Evolutionary conservation across 2,888 invertebrate species (phyloP).

Genomic region (Rapana venosa): DNA sequence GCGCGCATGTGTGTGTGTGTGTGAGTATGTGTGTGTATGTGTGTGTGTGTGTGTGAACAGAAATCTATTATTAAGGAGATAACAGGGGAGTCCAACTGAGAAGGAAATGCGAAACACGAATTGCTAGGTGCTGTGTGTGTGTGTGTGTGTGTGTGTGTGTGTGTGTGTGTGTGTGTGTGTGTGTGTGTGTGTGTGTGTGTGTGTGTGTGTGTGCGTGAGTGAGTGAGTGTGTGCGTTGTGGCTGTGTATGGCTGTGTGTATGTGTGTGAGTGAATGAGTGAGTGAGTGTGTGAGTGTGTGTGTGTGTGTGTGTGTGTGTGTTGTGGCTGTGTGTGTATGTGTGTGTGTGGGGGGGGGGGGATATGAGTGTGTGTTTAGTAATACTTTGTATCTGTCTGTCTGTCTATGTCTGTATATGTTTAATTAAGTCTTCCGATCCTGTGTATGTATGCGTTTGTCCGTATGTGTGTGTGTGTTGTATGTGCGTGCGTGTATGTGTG

Average conservation of each 20-base stretch:
- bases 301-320: background rate
- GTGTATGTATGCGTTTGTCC: too few relatives aligned
- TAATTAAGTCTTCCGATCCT: too few relatives aligned
- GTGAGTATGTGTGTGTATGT: slow-evolving; percentile 15
- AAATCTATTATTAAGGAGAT: too few relatives aligned
- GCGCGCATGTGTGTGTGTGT: slow-evolving; percentile 19
- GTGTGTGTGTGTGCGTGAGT: slow-evolving; percentile 7
- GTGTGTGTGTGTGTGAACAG: background rate
- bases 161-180: background rate
- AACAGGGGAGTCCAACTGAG: background rate
- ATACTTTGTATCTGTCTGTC: too few relatives aligned
- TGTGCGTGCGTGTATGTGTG: too few relatives aligned
- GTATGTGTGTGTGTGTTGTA: too few relatives aligned
- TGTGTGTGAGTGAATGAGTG: background rate
- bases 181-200: background rate
- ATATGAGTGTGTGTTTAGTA: too few relatives aligned
- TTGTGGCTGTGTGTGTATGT: too few relatives aligned
- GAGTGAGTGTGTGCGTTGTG: background rate
- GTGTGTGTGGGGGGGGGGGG: too few relatives aligned
- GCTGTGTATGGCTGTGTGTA: background rate
- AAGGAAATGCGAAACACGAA: background rate
- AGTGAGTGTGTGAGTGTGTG: background rate
- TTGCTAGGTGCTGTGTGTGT: background rate
- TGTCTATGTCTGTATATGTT: too few relatives aligned
- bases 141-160: slow-evolving; percentile 1